Evolutionary conservation across 2,888 invertebrate genomes (phyloP).

Genomic region (Pheosia gnoma): DNA sequence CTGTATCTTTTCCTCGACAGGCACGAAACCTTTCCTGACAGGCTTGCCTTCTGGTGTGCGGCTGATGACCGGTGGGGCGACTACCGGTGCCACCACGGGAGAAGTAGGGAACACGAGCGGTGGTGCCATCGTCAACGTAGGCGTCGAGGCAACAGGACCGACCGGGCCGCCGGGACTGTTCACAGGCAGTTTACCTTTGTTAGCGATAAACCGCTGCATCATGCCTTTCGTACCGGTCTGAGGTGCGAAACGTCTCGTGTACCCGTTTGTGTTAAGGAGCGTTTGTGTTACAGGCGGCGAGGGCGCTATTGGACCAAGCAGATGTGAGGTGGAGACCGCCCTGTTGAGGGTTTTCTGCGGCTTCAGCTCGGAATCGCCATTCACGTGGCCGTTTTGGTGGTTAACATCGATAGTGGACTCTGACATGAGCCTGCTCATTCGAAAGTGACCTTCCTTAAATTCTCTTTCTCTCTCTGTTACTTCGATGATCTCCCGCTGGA

Average conservation of each 20-base stretch:
- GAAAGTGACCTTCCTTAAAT: conserved; percentile 86
- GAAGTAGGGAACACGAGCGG: conserved; percentile 66
- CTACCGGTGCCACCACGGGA: conserved; percentile 53
- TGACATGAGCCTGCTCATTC: conserved; percentile 73
- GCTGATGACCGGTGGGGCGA: conserved; percentile 72
- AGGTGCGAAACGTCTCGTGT: conserved; percentile 85
- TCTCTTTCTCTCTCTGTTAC: conserved; percentile 93
- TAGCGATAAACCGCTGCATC: conserved; percentile 94
- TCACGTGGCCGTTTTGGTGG: conserved; percentile 73
- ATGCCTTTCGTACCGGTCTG: conserved; percentile 89
- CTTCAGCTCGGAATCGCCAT: conserved; percentile 62
- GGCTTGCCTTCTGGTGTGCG: conserved; percentile 86
- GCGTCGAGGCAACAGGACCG: conserved; percentile 56
- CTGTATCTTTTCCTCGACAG: conserved; percentile 95
- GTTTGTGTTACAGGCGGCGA: conserved; percentile 66
- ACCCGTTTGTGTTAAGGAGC: conserved; percentile 75
- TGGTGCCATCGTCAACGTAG: conserved; percentile 48
- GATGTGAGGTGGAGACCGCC: conserved; percentile 76
- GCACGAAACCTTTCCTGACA: conserved; percentile 90
- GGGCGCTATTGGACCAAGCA: conserved; percentile 69
- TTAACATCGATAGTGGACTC: conserved; percentile 78
- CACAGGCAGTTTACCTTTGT: conserved; percentile 87
- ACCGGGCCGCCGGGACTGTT: conserved; percentile 34
- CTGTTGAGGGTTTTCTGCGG: conserved; percentile 64
- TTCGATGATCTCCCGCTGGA: conserved; percentile 95